Conservation (phyloP, 1,140 invertebrate species). For the Drosophila lowei region DNA sequence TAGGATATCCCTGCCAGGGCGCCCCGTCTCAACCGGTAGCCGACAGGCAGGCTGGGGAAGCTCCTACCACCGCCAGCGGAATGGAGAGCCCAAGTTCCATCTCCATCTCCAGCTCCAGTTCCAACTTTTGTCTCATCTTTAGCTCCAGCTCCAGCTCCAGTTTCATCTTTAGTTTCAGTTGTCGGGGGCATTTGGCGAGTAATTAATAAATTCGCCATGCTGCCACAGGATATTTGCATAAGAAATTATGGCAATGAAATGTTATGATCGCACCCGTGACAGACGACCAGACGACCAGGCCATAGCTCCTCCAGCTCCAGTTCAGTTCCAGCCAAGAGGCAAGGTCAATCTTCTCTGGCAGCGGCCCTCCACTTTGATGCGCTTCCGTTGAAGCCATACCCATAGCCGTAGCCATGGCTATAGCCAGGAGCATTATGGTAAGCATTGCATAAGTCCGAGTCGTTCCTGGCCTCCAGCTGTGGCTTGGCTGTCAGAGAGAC, state of each 20-base stretch:
- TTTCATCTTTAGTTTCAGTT: constrained; percentile 5
- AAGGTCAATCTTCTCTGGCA: no score
- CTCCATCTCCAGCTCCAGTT: no score
- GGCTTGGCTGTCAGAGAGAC: constrained; percentile 9
- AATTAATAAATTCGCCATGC: constrained; percentile 80
- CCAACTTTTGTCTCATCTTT: no score
- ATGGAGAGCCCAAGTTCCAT: no score
- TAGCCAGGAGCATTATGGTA: background rate
- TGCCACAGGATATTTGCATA: constrained; percentile 83
- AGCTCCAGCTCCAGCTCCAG: no score
- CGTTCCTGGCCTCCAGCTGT: constrained; percentile 30
- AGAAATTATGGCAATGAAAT: constrained; percentile 82
- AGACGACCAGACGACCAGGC: constrained; percentile 60
- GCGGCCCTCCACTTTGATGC: no score
- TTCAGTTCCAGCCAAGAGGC: background rate
- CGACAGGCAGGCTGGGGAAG: constrained; percentile 4
- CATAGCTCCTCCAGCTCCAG: background rate
- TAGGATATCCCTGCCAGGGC: background rate
- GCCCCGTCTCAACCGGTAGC: constrained; percentile 32
- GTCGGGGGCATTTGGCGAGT: constrained; percentile 60
- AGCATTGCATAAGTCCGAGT: background rate
- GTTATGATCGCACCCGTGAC: constrained; percentile 75
- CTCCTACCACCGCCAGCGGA: background rate
- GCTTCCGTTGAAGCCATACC: background rate
- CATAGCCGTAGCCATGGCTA: no score